Base-by-base conservation (phyloP, 2,113 vertebrate genomes). In the Callaeas wilsoni region DNA sequence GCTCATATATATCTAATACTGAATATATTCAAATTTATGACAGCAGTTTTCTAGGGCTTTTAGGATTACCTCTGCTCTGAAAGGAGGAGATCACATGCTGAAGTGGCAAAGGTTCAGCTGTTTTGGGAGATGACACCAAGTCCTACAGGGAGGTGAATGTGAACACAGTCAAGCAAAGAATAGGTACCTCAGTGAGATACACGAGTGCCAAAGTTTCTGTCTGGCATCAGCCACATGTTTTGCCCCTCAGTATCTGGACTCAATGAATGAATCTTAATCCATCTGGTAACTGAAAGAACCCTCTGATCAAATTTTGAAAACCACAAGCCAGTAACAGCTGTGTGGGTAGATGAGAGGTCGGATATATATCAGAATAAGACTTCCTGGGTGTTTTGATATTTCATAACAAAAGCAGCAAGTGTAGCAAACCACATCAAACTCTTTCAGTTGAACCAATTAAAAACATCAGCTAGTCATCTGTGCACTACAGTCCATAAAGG, bases 351-450 rank as follows among this genome's bases (percentile, higher is more conserved):
- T 63, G 68, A 95, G 82, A 93, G 81, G 70, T 92, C 57, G 10
- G 44, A 92, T 5, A 4, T 73, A n/a, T 56, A 71, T 84, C 92
- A 62, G 73, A 82, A 35, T 62, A 81, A 84, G 52, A 60, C 60
- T 93, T 87, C 82, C 73, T 90, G 90, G 19, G 64, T 84, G 92
- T 75, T 94, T 81, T 81, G 76, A 79, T 91, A 65, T 46, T 93
- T 79, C 41, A 33, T 87, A 90, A 89, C 57, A 79, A 75, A 93
- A 82, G 83, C 85, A 94, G 84, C 84, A 92, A 95, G 81, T 83
- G 69, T 89, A 93, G 81, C 90, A 94, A 90, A 95, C 89, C 94
- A 93, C 91, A 95, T 93, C 90, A 96, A 75, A 94, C 78, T 53
- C 33, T 0, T 69, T 15, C 39, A 83, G 74, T 57, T 75, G 63